phyloP scores from a whole-genome alignment of 30 jellyfish, hydroid and myxozoan species.

The Nemopilema nomurai region DNA sequence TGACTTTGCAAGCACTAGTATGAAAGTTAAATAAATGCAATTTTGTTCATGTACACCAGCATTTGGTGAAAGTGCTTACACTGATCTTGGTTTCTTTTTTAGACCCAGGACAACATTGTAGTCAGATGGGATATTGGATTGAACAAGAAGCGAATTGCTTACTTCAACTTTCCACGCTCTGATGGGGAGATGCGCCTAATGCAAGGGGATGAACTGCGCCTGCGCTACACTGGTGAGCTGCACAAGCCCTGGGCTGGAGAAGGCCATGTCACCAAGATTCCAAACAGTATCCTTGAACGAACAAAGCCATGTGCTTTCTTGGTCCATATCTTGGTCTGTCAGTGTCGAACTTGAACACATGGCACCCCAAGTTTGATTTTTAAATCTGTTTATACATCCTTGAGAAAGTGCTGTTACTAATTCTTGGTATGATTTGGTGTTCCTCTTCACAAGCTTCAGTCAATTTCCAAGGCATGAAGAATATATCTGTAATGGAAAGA shows the following conservation, averaged over 20 bases:
- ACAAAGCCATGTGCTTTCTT: no score
- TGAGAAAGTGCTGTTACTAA: no score
- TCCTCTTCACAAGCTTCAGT: no score
- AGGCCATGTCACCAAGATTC: conserved; percentile 98
- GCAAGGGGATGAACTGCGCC: conserved; percentile 99
- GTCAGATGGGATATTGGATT: conserved; percentile 98
- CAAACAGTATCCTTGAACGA: conserved; percentile 93
- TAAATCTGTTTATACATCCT: no score
- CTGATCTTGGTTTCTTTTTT: neutral
- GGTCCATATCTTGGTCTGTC: neutral
- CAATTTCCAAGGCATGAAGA: no score
- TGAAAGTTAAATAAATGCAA: no score
- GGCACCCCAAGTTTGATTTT: no score
- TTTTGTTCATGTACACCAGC: no score
- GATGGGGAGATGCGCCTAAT: conserved; percentile 98
- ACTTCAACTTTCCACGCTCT: conserved; percentile 91
- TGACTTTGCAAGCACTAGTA: no score
- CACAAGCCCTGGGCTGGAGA: conserved; percentile 98
- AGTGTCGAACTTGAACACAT: neutral
- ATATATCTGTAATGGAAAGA: no score
- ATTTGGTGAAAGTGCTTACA: neutral
- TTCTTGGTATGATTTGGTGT: no score
- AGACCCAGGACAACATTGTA: conserved; percentile 96
- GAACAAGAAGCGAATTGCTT: conserved; percentile 97
- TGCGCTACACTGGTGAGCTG: conserved; percentile 95